Conservation (phyloP, 1,140 invertebrate species). For the Lineus longissimus region DNA sequence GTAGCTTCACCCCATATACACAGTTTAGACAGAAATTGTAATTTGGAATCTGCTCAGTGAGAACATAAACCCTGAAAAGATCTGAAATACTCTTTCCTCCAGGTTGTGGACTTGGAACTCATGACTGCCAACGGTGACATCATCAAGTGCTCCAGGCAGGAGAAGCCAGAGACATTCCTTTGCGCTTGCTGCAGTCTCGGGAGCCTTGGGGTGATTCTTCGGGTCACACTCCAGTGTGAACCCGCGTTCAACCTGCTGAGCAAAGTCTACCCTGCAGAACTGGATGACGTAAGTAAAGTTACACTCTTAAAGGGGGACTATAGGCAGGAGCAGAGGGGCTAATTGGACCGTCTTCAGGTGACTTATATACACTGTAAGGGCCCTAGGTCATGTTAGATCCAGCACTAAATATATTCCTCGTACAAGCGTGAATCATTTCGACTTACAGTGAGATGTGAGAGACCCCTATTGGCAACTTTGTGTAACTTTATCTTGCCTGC, state of each 20-base stretch:
- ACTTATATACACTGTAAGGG: too few relatives aligned
- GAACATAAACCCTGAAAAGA: too few relatives aligned
- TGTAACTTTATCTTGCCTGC: too few relatives aligned
- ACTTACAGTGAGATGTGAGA: too few relatives aligned
- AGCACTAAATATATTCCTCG: too few relatives aligned
- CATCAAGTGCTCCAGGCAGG: slow-evolving; percentile 29
- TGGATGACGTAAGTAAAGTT: slow-evolving; percentile 38
- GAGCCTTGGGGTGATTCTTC: slow-evolving; percentile 48
- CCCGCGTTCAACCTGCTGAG: slow-evolving; percentile 41
- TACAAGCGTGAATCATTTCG: too few relatives aligned
- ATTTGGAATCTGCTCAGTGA: too few relatives aligned
- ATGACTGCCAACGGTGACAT: slow-evolving; percentile 44
- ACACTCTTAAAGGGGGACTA: neutral
- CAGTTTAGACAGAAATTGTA: too few relatives aligned
- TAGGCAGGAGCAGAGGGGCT: neutral
- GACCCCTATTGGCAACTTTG: too few relatives aligned
- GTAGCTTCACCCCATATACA: too few relatives aligned
- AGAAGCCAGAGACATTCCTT: slow-evolving; percentile 38
- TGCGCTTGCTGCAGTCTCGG: slow-evolving; percentile 45
- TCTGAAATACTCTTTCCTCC: slow-evolving; percentile 7
- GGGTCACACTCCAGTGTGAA: slow-evolving; percentile 47
- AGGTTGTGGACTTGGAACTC: slow-evolving; percentile 45
- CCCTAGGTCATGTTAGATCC: too few relatives aligned
- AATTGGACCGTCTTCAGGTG: neutral
- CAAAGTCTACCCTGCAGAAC: slow-evolving; percentile 30